These are phyloP conservation scores for Syrmaticus mikado DNA, from an alignment of 2,113 vertebrate species.

Conservation along the genomic window DNA sequence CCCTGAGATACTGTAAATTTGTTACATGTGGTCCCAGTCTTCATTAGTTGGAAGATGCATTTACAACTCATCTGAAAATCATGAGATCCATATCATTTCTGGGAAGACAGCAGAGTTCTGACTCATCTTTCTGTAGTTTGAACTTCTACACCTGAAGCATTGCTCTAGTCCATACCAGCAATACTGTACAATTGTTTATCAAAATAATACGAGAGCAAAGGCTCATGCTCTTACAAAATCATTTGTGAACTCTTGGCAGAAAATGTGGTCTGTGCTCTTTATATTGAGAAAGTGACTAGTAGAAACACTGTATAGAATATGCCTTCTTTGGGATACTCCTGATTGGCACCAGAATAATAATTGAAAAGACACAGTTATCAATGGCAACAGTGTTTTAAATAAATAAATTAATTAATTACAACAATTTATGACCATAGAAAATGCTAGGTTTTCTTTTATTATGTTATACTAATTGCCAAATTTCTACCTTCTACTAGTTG, in stretches of 20 bases:
- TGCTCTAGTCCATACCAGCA: background rate
- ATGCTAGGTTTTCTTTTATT: background rate
- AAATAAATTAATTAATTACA: background rate
- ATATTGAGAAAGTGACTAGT: background rate
- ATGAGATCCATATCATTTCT: background rate
- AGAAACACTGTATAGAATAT: too few relatives aligned
- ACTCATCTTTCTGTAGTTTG: background rate
- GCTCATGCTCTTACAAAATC: background rate
- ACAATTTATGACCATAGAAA: background rate
- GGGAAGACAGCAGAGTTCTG: background rate
- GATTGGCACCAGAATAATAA: too few relatives aligned
- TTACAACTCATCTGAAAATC: conserved; percentile 1
- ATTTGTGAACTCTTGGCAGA: background rate
- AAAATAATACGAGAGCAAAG: background rate
- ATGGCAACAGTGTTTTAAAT: background rate
- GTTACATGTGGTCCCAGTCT: background rate
- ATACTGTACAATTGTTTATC: background rate
- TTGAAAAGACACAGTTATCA: too few relatives aligned
- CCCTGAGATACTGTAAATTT: background rate
- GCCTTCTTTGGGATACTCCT: too few relatives aligned
- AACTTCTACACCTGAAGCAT: background rate
- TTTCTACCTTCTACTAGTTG: background rate
- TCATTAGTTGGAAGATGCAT: background rate
- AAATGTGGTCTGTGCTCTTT: background rate
- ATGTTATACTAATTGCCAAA: background rate